Evolutionary conservation across 2,888 invertebrate species (phyloP), one percentile per base, ranked within the genome.

Genomic region (Vanessa cardui): DNA sequence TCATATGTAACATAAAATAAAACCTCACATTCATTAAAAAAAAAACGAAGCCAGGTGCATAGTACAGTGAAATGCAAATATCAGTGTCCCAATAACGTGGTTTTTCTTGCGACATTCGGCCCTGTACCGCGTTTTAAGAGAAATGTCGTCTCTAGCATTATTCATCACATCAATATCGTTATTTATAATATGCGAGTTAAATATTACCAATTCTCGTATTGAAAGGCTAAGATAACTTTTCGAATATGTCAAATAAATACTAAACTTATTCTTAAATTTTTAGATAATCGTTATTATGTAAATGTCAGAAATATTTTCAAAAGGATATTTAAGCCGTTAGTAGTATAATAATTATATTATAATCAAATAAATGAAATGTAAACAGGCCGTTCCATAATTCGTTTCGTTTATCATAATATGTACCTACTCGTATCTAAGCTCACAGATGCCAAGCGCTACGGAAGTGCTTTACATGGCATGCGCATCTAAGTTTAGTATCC

Each of bases 401-500:
- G 5, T 39, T 39, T 39, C 39, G 12, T 39, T 39, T 39, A 39
- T 39, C 39, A 39, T 39, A 39, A 39, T 12, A 39, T 26, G 26
- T 26, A 26, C 26, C 26, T 26, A 26, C 26, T 26, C 39, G 20
- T 62, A 33, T 39, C 54, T 21, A 65, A 66, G 65, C 66, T 56
- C 54, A 31, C 61, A 45, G 44, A 61, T 31, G 56, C 60, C 63
- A 66, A 52, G 44, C 49, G 49, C 63, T 68, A 47, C 70, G 60
- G 68, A 65, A 68, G 62, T 68, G 65, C 60, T 50, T 56, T 62
- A 52, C 61, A 63, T 39, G 12, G 39, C 50, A 18, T 56, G 33
- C 33, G 62, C 60, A 60, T 62, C 59, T 60, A 65, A 68, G 61
- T 68, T 66, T 64, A 68, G 66, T 66, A 61, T 59, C 64, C 67